Evolutionary conservation across 1,140 invertebrate species (phyloP), one percentile per base, ranked within the genome.

Genomic region (Heterodera carotae): DNA sequence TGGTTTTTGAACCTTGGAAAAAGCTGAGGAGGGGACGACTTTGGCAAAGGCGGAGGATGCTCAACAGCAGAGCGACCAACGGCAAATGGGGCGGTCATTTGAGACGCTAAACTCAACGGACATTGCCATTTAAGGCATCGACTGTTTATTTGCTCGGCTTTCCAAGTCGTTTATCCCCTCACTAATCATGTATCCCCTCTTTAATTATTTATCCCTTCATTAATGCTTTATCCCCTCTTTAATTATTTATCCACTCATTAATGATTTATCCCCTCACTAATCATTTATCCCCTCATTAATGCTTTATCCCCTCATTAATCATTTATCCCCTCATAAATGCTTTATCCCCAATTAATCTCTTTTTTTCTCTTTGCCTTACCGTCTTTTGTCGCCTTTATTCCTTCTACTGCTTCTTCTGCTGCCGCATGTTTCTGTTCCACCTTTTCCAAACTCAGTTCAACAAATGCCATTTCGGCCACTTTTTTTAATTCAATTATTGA

Each of bases 391-490:
- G 18, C 8, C 18, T 31, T 62, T 31, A 8, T 62, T 31, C 60
- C 10, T 12, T 62, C n/a, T n/a, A n/a, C n/a, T 62, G 7, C 62
- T 3, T n/a, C 62, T 66, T 62, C 22, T 62, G 60, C 60, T 62
- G 4, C 18, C 62, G 62, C 22, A 4, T 29, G 8, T 34, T 66
- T 29, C 6, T 12, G 3, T 31, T 66, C 29, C 25, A 7, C 12
- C 62, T 66, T 29, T 5, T 66, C 62, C n/a, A 34, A 34, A 34
- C 4, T 66, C 62, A 29, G 29, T 29, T 31, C 62, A 10, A 2
- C 25, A 34, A 66, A 66, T 29, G 27, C 62, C 62, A 66, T 12
- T 66, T 66, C 62, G 25, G 29, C n/a, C 62, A 66, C 29, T 34
- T n/a, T 25, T 5, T 22, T 25, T 18, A 66, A 27, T 34, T 66